Evolutionary conservation across 2,888 invertebrate genomes (phyloP).

Genomic region (Cenopis cana): DNA sequence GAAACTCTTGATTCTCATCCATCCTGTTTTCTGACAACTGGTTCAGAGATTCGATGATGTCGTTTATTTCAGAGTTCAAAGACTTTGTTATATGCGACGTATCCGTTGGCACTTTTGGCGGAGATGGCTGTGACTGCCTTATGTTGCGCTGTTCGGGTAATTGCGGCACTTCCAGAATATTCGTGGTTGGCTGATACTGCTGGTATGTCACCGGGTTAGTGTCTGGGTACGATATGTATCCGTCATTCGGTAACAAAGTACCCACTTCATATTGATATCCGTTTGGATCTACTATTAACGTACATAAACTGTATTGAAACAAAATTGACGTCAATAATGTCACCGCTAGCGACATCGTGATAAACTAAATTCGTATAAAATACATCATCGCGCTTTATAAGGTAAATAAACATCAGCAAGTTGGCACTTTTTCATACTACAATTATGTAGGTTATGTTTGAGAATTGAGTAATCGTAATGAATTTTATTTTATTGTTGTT

Average conservation of each 20-base stretch:
- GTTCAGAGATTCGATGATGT: slow-evolving; percentile 58
- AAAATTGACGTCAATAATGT: slow-evolving; percentile 52
- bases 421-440: slow-evolving; percentile 53
- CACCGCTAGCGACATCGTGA: slow-evolving; percentile 58
- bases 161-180: slow-evolving; percentile 39
- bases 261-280: slow-evolving; percentile 59
- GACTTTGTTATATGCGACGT: slow-evolving; percentile 47
- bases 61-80: slow-evolving; percentile 53
- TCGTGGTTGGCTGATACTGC: slow-evolving; percentile 26
- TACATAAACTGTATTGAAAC: slow-evolving; percentile 45
- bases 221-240: slow-evolving; percentile 43
- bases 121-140: slow-evolving; percentile 42
- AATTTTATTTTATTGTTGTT: slow-evolving; percentile 64
- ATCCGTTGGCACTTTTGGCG: slow-evolving; percentile 47
- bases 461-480: slow-evolving; percentile 51
- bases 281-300: slow-evolving; percentile 28
- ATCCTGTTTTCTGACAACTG: slow-evolving; percentile 51
- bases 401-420: slow-evolving; percentile 52
- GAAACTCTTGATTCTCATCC: slow-evolving; percentile 50
- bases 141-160: slow-evolving; percentile 40
- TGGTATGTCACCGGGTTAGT: slow-evolving; percentile 31
- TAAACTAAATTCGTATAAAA: slow-evolving; percentile 49
- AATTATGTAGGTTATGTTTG: slow-evolving; percentile 59
- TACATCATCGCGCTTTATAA: slow-evolving; percentile 47
- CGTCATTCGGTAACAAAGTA: slow-evolving; percentile 47